Percentiles rank a stretch among this genome's conserved stretches.
These are phyloP conservation scores for Fistularia tabacaria DNA, from an alignment of 2,797 vertebrate species.

Conservation along the genomic window DNA sequence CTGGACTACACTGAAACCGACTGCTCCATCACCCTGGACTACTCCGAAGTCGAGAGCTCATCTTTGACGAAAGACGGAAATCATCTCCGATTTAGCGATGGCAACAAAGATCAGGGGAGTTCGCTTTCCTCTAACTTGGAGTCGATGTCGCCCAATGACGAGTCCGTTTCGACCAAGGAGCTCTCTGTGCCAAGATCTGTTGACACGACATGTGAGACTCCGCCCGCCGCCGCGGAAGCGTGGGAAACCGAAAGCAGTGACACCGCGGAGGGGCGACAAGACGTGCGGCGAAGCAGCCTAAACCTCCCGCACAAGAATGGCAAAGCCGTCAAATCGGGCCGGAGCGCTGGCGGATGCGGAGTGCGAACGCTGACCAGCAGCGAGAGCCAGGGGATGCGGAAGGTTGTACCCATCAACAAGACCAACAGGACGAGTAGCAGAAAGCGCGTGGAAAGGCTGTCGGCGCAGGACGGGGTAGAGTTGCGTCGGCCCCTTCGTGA, in stretches of 20 bases:
- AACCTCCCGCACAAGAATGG: conserved; percentile 59
- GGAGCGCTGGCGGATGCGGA: conserved; percentile 15
- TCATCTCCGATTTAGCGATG: conserved; percentile 37
- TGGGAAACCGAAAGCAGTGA: conserved; percentile 71
- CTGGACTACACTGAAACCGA: conserved; percentile 85
- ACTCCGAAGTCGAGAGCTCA: conserved; percentile 79
- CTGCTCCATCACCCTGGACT: conserved; percentile 86
- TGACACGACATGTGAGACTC: conserved; percentile 35
- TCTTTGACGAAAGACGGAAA: conserved; percentile 53
- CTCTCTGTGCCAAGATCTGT: conserved; percentile 33
- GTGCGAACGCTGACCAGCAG: conserved; percentile 79
- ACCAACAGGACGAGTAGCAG: conserved; percentile 64
- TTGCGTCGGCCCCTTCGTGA: conserved; percentile 71
- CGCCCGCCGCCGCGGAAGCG: conserved; percentile 59
- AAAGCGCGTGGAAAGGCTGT: conserved; percentile 71
- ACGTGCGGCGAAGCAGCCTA: conserved; percentile 35
- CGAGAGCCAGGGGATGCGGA: conserved; percentile 87
- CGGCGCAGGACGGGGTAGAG: conserved; percentile 64
- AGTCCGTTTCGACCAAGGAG: conserved; percentile 58
- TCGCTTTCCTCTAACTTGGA: conserved; percentile 72
- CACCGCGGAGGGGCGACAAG: conserved; percentile 59
- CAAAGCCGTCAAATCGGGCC: conserved; percentile 46
- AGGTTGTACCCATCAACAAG: conserved; percentile 88
- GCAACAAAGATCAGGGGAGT: conserved; percentile 40
- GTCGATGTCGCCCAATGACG: conserved; percentile 61